phyloP scores from a whole-genome alignment of 2,113 vertebrate genomes.

The Zosterops hypoxanthus region DNA sequence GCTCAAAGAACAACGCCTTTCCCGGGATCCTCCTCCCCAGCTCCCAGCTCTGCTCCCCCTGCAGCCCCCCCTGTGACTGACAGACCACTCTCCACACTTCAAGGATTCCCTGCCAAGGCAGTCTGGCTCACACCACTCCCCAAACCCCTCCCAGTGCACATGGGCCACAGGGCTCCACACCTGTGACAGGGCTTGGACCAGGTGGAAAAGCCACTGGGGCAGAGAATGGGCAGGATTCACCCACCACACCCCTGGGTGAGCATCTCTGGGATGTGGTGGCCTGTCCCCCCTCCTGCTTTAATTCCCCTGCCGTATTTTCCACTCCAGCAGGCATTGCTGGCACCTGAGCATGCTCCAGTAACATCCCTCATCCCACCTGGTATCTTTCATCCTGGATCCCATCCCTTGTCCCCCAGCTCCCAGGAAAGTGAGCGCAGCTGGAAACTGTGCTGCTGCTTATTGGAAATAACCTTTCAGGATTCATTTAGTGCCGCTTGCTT shows the following conservation, averaged over 20 bases:
- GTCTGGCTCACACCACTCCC: accelerated
- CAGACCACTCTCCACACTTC: background rate
- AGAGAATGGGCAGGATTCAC: background rate
- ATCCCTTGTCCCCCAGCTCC: background rate
- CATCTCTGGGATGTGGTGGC: background rate
- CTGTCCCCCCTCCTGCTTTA: background rate
- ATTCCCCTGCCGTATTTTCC: background rate
- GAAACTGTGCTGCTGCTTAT: background rate
- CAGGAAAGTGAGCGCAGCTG: background rate
- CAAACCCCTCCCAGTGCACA: background rate
- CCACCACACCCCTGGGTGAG: background rate
- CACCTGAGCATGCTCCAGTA: background rate
- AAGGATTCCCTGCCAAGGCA: background rate
- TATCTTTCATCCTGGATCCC: background rate
- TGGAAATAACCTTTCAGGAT: slow-evolving; percentile 65
- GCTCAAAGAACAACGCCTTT: background rate
- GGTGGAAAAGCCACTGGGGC: background rate
- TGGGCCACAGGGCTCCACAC: accelerated
- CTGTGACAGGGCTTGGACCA: background rate
- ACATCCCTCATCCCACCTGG: background rate
- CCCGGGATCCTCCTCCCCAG: background rate
- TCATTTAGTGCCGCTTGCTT: slow-evolving; percentile 12
- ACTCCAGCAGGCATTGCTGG: background rate
- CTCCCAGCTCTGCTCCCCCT: background rate
- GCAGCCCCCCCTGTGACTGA: background rate